Evolutionary conservation across 2,888 invertebrate species (phyloP), one percentile per base, ranked within the genome.

Genomic region (Drosophila recens): DNA sequence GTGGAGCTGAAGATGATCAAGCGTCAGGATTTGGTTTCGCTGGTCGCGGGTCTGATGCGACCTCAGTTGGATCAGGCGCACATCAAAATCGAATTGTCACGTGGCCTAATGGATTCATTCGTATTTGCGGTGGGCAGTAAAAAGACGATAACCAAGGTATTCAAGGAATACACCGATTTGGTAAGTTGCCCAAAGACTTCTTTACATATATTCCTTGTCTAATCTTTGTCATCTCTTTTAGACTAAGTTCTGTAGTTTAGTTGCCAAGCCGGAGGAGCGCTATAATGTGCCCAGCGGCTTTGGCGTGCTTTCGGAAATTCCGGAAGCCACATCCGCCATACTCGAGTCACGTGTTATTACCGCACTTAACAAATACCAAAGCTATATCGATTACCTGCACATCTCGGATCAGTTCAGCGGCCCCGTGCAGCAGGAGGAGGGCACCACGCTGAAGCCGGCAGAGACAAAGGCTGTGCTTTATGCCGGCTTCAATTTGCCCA

Each of bases 351-450:
- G 97, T 91, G 94, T 97, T 70, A 93, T 95, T 45, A 95, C 96
- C 72, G 95, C 96, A 65, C 94, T 98, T 67, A 94, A 94, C 78
- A 98, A 96, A 93, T 98, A 96, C 93, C 95, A 96, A 83, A 94
- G 95, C 69, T 94, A 95, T 91, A 95, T 99, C 89, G 99, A 99
- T 93, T 99, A 96, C 93, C 96, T 99, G 92, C 99, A 99, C 93
- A 95, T 99, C 90, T 98, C 99, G 62, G 99, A 99, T 93, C 97
- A 98, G 91, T 99, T 96, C 93, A 96, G 97, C 80, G 99, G 99
- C 40, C 95, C 95, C 33, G 97, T 98, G 92, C 96, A 96, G 91
- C 95, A 96, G 90, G 99, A 99, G 96, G 98, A 98, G 89, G 93
- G 94, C 23, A 94, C 94, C 64, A 94, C 93, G 51, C 94, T 95